phyloP scores from a whole-genome alignment of 2,888 invertebrate species.

The Empis stercorea region DNA sequence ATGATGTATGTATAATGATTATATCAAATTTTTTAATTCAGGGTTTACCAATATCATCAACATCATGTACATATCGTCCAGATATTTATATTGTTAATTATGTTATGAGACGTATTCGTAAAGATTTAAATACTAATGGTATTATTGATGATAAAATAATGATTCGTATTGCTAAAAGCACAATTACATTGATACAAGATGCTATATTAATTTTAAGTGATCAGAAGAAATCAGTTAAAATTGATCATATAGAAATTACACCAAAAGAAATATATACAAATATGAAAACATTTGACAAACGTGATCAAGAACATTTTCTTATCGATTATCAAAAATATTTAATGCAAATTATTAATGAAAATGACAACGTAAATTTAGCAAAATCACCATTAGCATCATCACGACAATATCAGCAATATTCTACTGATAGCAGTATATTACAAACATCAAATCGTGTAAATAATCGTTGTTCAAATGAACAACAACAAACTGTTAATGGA shows the following conservation, averaged over 20 bases:
- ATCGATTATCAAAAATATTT: slow-evolving; percentile 30
- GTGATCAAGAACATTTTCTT: slow-evolving; percentile 29
- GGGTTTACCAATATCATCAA: slow-evolving; percentile 9
- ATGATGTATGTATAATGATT: no score
- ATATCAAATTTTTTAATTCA: no score
- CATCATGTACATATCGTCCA: slow-evolving; percentile 13
- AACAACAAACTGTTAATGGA: no score
- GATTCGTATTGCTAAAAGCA: slow-evolving; percentile 30
- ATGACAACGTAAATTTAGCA: slow-evolving; percentile 2
- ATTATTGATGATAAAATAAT: slow-evolving; percentile 28
- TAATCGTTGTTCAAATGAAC: no score
- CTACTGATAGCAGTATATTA: slow-evolving; percentile 7
- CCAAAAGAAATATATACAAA: slow-evolving; percentile 31
- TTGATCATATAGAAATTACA: slow-evolving; percentile 20
- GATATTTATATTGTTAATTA: slow-evolving; percentile 31
- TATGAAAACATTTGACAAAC: slow-evolving; percentile 28
- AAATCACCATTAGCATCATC: slow-evolving; percentile 3
- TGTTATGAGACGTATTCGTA: slow-evolving; percentile 30
- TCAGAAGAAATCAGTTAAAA: slow-evolving; percentile 6
- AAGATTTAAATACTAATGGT: slow-evolving; percentile 27
- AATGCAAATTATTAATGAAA: slow-evolving; percentile 22
- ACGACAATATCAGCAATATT: slow-evolving; percentile 3
- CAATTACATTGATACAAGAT: slow-evolving; percentile 21
- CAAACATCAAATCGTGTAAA: slow-evolving; percentile 12
- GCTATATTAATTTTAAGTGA: slow-evolving; percentile 10